Percentiles rank a stretch among this genome's conserved stretches.
Conservation (phyloP, 2,888 invertebrate genomes). For the Troglohyphantes excavatus region DNA sequence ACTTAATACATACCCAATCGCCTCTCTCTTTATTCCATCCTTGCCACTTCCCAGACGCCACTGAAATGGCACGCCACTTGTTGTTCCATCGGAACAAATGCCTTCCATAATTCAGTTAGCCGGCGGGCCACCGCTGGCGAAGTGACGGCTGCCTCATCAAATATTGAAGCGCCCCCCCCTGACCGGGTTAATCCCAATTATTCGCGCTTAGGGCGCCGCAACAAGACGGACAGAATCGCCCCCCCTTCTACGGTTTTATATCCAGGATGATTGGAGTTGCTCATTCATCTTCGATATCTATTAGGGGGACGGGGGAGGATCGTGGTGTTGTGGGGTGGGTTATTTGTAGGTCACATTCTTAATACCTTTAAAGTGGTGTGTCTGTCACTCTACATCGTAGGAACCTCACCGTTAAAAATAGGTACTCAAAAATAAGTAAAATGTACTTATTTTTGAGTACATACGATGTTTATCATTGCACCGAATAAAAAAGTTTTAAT, state of each 20-base stretch:
- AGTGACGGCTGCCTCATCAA: slow-evolving; percentile 53
- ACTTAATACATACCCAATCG: too few species aligned
- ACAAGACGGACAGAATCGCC: slow-evolving; percentile 43
- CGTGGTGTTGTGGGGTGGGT: neutral
- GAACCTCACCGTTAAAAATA: too few species aligned
- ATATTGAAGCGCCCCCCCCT: slow-evolving; percentile 60
- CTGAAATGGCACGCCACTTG: slow-evolving; percentile 37
- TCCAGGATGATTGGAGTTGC: slow-evolving; percentile 34
- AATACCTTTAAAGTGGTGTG: too few species aligned
- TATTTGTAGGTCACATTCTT: slow-evolving; percentile 20
- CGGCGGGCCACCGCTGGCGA: neutral
- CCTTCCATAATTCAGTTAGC: slow-evolving; percentile 66
- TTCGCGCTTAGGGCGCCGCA: slow-evolving; percentile 68
- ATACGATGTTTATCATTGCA: too few species aligned
- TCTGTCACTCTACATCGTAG: too few species aligned
- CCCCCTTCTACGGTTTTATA: slow-evolving; percentile 55
- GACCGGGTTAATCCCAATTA: slow-evolving; percentile 78
- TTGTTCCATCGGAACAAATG: slow-evolving; percentile 54
- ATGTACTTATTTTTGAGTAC: too few species aligned
- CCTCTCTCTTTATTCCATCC: too few species aligned
- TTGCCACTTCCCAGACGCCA: neutral
- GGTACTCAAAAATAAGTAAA: too few species aligned
- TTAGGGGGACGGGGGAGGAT: neutral
- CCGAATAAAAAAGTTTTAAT: too few species aligned
- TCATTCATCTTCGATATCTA: slow-evolving; percentile 67